These are phyloP conservation scores for Drosophila subpulchrella DNA, from an alignment of 1,140 invertebrate species.

Conservation along the genomic window DNA sequence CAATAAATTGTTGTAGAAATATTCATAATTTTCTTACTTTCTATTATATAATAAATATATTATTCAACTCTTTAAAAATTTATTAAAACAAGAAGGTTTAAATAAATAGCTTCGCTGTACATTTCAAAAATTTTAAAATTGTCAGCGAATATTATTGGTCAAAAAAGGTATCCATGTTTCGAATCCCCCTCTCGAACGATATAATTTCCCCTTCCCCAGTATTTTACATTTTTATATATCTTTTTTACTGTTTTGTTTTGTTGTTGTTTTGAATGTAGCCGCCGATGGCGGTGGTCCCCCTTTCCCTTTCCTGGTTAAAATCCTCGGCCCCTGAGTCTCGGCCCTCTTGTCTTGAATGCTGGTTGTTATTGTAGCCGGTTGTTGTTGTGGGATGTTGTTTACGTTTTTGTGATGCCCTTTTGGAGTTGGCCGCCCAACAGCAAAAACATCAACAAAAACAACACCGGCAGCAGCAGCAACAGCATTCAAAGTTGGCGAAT, in stretches of 20 bases:
- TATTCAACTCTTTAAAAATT: too few species aligned
- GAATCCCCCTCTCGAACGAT: not conserved
- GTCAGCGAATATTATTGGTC: not conserved
- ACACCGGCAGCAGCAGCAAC: slow-evolving; percentile 1
- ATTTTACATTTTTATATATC: not conserved
- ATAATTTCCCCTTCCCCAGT: slow-evolving; percentile 9
- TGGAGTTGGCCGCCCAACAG: slow-evolving; percentile 56
- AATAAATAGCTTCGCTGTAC: too few species aligned
- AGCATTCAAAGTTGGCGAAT: slow-evolving; percentile 18
- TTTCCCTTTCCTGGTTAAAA: slow-evolving; percentile 7
- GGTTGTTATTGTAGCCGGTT: slow-evolving; percentile 31
- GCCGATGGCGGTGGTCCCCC: slow-evolving; percentile 58
- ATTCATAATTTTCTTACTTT: too few species aligned
- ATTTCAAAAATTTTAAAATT: too few species aligned
- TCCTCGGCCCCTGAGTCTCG: slow-evolving; percentile 2
- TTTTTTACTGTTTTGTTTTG: slow-evolving; percentile 50
- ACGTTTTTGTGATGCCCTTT: slow-evolving; percentile 67
- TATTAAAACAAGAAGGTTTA: too few species aligned
- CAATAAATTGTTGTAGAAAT: too few species aligned
- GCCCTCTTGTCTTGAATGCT: slow-evolving; percentile 24
- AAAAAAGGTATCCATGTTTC: slow-evolving; percentile 5
- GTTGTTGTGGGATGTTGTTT: slow-evolving; percentile 54
- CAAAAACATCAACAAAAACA: slow-evolving; percentile 12
- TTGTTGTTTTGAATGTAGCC: slow-evolving; percentile 58
- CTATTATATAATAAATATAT: too few species aligned